Conservation (phyloP, 2,888 invertebrate genomes). For the Neocrepidodera transversa region DNA sequence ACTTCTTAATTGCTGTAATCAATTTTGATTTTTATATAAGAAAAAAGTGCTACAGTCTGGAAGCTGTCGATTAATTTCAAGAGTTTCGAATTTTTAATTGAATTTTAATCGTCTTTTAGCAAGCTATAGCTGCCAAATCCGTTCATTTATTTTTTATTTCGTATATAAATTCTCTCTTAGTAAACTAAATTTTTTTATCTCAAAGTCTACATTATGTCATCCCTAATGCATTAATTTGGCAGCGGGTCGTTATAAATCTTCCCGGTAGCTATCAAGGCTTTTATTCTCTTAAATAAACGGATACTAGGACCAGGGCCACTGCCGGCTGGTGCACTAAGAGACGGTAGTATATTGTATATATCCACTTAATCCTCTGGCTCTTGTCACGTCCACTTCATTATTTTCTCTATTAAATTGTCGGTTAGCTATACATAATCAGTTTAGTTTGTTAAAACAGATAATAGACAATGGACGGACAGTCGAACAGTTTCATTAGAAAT, state of each 20-base stretch:
- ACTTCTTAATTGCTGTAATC: constrained; percentile 42
- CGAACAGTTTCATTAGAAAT: neutral
- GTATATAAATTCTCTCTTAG: too few relatives aligned
- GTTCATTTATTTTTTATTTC: too few relatives aligned
- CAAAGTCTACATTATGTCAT: constrained; percentile 3
- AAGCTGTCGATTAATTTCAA: constrained; percentile 8
- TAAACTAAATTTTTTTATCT: too few relatives aligned
- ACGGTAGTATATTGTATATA: constrained; percentile 3
- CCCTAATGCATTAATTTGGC: constrained; percentile 14
- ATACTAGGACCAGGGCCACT: constrained; percentile 7
- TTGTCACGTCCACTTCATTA: constrained; percentile 27
- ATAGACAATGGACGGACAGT: neutral
- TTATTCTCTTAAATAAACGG: constrained; percentile 10
- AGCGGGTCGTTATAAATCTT: constrained; percentile 5
- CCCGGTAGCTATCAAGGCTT: neutral
- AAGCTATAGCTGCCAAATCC: too few relatives aligned
- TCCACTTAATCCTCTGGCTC: constrained; percentile 25
- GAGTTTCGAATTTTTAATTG: constrained; percentile 23
- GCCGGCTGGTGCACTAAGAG: constrained; percentile 5
- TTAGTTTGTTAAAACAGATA: neutral
- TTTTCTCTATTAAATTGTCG: constrained; percentile 25
- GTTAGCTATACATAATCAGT: constrained; percentile 2
- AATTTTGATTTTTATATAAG: constrained; percentile 23
- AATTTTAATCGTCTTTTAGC: constrained; percentile 9
- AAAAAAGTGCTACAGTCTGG: constrained; percentile 5